Evolutionary conservation across 1,140 invertebrate species (phyloP), one percentile per base, ranked within the genome.

Genomic region (Cyphomyrmex costatus): DNA sequence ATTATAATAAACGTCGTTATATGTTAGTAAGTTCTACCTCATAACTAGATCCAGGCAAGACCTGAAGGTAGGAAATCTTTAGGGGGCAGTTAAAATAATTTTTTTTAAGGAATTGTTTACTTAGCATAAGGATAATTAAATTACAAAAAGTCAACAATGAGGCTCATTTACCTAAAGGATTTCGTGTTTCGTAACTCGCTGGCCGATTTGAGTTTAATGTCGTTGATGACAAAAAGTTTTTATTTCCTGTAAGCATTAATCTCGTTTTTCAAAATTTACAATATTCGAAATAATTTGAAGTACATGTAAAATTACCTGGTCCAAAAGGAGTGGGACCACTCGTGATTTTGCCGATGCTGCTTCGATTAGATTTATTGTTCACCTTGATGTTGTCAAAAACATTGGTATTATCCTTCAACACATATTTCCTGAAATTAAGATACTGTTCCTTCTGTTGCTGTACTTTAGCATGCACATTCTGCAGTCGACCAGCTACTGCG

Each of bases 361-460:
- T 91, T 49, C 91, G 90, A 73, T 68, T 93, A 51, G 86, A 90
- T 89, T 94, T 95, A 63, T 84, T 90, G 77, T 92, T 94, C 5
- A 86, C 46, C 49, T 94, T 93, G 6, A 93, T 92, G 53, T 95
- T 96, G 65, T 98, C 97, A 91, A 98, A 98, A 4, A 98, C 97
- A 92, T 98, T 97, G 10, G 96, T 97, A 46, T 96, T 96, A 92
- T 98, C 98, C 86, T 98, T 97, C 42, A 98, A 95, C 7, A 97
- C 96, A 82, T 98, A 97, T 92, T 97, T 97, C 24, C 98, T 94
- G 60, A 98, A 96, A 91, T 97, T 98, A 0, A 98, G 94, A 93
- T 98, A 98, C 68, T 98, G 97, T 87, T 98, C 97, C 94, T 98
- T 98, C 91, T 98, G 97, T 6, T 96, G 96, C 89, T 97, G 96